Percentiles rank a stretch among this genome's conserved stretches.
Evolutionary conservation across 1,140 invertebrate genomes (phyloP).

Genomic region (Drosophila santomea): DNA sequence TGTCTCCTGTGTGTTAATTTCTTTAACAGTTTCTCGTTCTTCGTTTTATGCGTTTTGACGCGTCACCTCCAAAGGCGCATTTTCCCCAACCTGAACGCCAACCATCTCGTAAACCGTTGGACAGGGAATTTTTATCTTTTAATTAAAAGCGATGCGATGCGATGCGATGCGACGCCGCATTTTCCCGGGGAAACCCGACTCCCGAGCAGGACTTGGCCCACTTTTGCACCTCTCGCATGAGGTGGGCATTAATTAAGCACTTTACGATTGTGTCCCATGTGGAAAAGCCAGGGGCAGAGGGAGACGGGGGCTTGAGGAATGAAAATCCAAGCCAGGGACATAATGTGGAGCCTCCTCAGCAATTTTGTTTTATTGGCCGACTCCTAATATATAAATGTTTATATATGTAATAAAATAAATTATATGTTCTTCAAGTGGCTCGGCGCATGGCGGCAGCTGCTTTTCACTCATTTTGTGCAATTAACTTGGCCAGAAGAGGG

Average conservation of each 20-base stretch:
- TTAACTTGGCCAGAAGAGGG: conserved; percentile 53
- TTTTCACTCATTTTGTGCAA: conserved; percentile 67
- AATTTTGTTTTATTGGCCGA: conserved; percentile 44
- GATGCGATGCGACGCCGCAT: conserved; percentile 14
- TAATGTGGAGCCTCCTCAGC: conserved; percentile 8
- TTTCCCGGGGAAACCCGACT: conserved; percentile 14
- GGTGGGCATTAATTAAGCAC: conserved; percentile 69
- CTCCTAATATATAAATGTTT: conserved; percentile 51
- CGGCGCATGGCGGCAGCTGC: conserved; percentile 55
- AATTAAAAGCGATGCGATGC: conserved; percentile 71
- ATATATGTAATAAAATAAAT: conserved; percentile 54
- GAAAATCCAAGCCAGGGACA: conserved; percentile 18
- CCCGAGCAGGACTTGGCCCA: conserved; percentile 18
- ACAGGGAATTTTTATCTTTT: conserved; percentile 78
- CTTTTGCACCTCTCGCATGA: conserved; percentile 17
- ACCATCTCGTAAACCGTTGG: conserved; percentile 35
- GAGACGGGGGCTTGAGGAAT: neutral
- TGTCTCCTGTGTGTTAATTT: conserved; percentile 60
- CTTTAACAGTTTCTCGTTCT: conserved; percentile 70
- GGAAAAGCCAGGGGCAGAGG: neutral
- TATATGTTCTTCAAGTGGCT: conserved; percentile 55
- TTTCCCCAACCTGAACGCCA: neutral
- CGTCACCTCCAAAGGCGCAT: conserved; percentile 22
- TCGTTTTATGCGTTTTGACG: conserved; percentile 73
- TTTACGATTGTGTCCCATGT: conserved; percentile 51